Conservation (phyloP, 2,888 invertebrate genomes). For the Stenolophus ochropezus region DNA sequence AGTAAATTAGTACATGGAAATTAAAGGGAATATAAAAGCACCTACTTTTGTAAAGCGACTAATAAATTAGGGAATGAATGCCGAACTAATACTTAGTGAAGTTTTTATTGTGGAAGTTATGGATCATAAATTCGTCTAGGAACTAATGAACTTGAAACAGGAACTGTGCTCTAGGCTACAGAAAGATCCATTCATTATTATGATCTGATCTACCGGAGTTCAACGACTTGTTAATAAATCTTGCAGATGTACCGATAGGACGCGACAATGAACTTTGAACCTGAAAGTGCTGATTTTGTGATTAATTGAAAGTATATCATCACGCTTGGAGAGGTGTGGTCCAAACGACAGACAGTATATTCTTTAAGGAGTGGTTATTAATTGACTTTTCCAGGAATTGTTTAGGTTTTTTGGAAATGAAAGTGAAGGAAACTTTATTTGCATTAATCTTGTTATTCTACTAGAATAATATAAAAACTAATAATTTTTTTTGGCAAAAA, state of each 20-base stretch:
- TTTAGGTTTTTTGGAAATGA: background rate
- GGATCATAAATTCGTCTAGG: conserved; percentile 7
- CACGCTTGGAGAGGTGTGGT: background rate
- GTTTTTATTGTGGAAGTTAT: conserved; percentile 13
- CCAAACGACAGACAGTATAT: background rate
- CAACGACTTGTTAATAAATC: conserved; percentile 9
- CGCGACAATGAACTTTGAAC: background rate
- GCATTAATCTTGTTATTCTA: too few relatives aligned
- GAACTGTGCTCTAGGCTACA: background rate
- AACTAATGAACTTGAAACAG: conserved; percentile 37
- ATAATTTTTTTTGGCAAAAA: too few relatives aligned
- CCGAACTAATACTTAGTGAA: background rate
- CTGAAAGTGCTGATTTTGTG: conserved; percentile 1
- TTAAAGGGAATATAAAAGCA: background rate
- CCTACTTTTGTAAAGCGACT: background rate
- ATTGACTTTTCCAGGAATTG: background rate
- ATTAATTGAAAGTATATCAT: background rate
- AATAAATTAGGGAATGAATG: background rate
- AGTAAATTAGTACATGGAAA: background rate
- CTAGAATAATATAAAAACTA: too few relatives aligned
- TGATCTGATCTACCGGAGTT: background rate
- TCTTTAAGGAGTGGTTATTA: background rate
- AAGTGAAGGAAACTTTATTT: too few relatives aligned
- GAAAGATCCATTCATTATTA: conserved; percentile 7
- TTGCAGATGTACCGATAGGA: conserved; percentile 7